These are phyloP conservation scores for Plumapathes pennacea DNA, from an alignment of 92 coral and sea anemone species.

Conservation along the genomic window DNA sequence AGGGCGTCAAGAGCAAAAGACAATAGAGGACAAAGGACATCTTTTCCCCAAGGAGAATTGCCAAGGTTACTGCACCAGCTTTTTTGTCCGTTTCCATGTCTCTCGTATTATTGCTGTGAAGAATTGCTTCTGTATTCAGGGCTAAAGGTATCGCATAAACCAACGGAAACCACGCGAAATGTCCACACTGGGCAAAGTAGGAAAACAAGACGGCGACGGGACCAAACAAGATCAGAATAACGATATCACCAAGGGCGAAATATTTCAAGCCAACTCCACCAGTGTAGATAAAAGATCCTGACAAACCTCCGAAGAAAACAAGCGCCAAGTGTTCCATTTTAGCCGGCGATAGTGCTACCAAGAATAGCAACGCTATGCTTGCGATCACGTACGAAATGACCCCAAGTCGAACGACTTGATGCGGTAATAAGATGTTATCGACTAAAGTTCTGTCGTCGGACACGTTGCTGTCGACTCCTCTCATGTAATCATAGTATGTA, in stretches of 20 bases:
- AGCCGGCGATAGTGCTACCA: slow-evolving; percentile 83
- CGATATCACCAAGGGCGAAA: slow-evolving; percentile 93
- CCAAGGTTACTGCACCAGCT: slow-evolving; percentile 87
- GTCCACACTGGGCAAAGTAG: slow-evolving; percentile 83
- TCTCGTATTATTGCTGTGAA: slow-evolving; percentile 92
- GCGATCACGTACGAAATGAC: slow-evolving; percentile 75
- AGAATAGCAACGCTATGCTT: slow-evolving; percentile 68
- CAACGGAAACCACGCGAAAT: slow-evolving; percentile 64
- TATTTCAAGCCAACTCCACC: slow-evolving; percentile 97
- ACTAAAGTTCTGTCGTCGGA: slow-evolving; percentile 96
- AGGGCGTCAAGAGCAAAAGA: slow-evolving; percentile 79
- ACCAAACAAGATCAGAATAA: slow-evolving; percentile 91
- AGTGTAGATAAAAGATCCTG: slow-evolving; percentile 96
- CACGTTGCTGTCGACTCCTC: slow-evolving; percentile 93
- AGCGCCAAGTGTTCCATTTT: slow-evolving; percentile 92
- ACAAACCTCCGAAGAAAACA: slow-evolving; percentile 92
- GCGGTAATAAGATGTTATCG: slow-evolving; percentile 81
- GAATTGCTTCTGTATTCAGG: slow-evolving; percentile 89
- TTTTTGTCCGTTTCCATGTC: slow-evolving; percentile 77
- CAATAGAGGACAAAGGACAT: slow-evolving; percentile 78
- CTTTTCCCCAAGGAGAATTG: slow-evolving; percentile 76
- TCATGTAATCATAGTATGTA: slow-evolving; percentile 90
- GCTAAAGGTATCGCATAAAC: slow-evolving; percentile 85
- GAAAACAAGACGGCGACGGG: slow-evolving; percentile 96
- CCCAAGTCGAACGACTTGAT: slow-evolving; percentile 91